Evolutionary conservation across 1,140 invertebrate species (phyloP), one percentile per base, ranked within the genome.

Genomic region (Hermatobates lingyangjiaoensis): DNA sequence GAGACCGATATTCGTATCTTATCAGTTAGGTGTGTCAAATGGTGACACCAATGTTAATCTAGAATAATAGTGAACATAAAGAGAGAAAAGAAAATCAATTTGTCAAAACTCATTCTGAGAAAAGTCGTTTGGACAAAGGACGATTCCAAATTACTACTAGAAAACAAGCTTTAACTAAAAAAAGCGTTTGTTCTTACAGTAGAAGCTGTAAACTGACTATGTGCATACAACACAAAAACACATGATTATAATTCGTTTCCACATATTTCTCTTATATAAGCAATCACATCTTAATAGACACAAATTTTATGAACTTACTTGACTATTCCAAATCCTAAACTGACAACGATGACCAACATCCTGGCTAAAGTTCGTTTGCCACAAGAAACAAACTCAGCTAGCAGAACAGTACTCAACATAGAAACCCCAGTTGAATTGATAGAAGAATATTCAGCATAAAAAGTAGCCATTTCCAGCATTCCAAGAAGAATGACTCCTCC

Each of bases 281-380:
- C 12, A 21, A 15, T 7, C 24, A 51, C 5, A 51, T 45, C 39
- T 45, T 45, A 7, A 14, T 47, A n/a, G 23, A 14, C 10, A n/a
- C 15, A 48, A 48, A 48, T 3, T 23, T 30, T 27, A 49, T 12
- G 24, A 24, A 74, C 76, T 73, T 65, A 87, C 84, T 93, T 95
- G 54, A 94, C 88, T 61, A 95, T 92, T 27, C 91, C 91, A 72
- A 91, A 95, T 39, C 91, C 91, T 42, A 94, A 70, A 56, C 86
- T 88, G 49, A 93, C 89, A 52, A 94, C 91, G 26, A 96, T 84
- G 45, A 96, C 86, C 18, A 96, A 68, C 79, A 94, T 91, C 56
- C 91, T 71, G 2, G 91, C 86, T 44, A 95, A 68, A 1, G 88
- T 87, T 52, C 89, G 66, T 69, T 95, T 96, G 1, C 82, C 76